Base-by-base conservation (phyloP, 2,888 invertebrate species). In the Notodonta ziczac region DNA sequence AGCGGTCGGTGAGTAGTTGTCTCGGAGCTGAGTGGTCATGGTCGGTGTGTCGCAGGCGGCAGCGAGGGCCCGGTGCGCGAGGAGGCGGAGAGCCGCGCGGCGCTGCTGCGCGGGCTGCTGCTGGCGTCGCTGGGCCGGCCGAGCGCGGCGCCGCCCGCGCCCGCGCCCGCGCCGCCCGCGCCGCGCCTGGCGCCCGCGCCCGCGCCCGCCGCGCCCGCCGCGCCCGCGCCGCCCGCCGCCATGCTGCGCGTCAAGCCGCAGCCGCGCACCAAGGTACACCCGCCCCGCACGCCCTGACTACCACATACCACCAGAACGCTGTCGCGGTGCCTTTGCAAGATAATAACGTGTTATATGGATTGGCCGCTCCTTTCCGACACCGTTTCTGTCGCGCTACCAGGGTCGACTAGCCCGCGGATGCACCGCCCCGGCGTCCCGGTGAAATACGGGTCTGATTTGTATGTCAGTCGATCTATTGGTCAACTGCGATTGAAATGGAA, bases 51-150 rank as follows among this genome's bases (percentile, higher is more conserved):
- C 24, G n/a, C 77, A 90, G 89, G 88, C 24, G 82, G 77, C 14
- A 63, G 74, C 81, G 66, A 83, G 77, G 60, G 78, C 77, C 67
- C 76, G 62, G 81, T 81, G 60, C 79, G 81, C 50, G 80, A 78
- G 60, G 91, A 90, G 78, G 80, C 87, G 58, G 89, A 87, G 73
- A 84, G 85, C 6, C 90, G 93, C 73, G 89, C 90, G 73, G 90
- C 90, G 65, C 79, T 94, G 60, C 84, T 93, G 60, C 91, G 92
- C 74, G 93, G 90, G 2, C 82, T 93, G 67, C 79, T 93, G 85
- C 88, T 93, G 69, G 93, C 93, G 77, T 92, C 93, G 55, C 86
- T 93, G 69, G 92, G 91, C 0, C 87, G 86, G 56, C 81, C 88
- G 57, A 77, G 88, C 58, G 86, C 85, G 48, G 72, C 78, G 56